These are phyloP conservation scores for Perizoma flavofasciatum DNA, from an alignment of 2,888 invertebrate species.

Conservation along the genomic window DNA sequence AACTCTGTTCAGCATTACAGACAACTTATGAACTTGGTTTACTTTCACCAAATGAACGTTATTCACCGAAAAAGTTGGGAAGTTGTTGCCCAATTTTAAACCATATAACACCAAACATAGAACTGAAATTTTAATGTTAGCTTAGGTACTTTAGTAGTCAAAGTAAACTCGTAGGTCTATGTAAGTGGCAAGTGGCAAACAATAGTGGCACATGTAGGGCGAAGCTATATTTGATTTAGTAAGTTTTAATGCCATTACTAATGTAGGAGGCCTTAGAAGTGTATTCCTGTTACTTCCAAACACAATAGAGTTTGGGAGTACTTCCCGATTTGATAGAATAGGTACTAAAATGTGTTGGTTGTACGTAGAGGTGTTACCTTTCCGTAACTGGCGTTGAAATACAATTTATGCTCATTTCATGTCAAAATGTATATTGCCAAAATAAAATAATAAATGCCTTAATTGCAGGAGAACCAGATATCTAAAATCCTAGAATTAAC, in stretches of 20 bases:
- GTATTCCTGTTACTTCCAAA: constrained; percentile 55
- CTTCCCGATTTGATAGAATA: constrained; percentile 14
- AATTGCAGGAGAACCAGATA: no score
- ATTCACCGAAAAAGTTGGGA: neutral
- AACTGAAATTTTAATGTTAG: constrained; percentile 12
- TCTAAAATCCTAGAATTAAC: no score
- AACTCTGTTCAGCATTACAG: constrained; percentile 1
- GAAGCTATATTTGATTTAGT: constrained; percentile 62
- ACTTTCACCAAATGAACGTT: neutral
- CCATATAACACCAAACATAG: neutral
- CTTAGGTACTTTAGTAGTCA: constrained; percentile 12
- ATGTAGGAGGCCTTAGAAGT: constrained; percentile 72
- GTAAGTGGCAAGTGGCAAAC: constrained; percentile 24
- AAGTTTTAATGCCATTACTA: constrained; percentile 65
- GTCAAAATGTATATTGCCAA: no score
- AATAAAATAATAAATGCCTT: no score
- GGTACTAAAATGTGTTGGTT: constrained; percentile 14
- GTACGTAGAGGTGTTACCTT: neutral
- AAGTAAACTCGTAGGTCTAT: constrained; percentile 1
- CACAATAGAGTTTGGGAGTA: constrained; percentile 52
- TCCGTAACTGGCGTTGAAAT: neutral
- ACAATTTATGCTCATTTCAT: constrained; percentile 2
- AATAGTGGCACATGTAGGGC: constrained; percentile 49
- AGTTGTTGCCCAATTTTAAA: neutral
- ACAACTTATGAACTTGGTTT: constrained; percentile 1